phyloP scores from a whole-genome alignment of 2,113 vertebrate species.

The Corapipo altera region DNA sequence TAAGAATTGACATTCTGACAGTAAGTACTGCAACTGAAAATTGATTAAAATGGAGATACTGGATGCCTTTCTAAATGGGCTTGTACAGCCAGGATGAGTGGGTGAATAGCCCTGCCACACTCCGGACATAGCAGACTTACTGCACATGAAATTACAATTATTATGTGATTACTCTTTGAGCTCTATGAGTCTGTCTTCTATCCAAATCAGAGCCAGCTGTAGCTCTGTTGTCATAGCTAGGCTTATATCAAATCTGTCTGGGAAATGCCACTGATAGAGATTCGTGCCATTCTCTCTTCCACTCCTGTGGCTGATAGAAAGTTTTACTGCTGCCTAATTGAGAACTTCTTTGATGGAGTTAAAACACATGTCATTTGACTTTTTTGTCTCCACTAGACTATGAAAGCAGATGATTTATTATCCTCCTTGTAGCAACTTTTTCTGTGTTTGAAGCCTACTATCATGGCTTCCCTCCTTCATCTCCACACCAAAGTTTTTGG shows the following conservation, averaged over 20 bases:
- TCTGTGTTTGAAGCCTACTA: neutral
- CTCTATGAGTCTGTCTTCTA: neutral
- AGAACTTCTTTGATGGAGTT: neutral
- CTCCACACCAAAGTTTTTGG: neutral
- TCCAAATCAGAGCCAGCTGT: neutral
- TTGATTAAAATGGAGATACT: neutral
- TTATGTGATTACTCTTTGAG: neutral
- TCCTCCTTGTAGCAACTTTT: neutral
- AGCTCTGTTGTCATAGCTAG: neutral
- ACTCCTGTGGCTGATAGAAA: neutral
- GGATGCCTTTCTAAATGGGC: neutral
- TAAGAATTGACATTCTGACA: neutral
- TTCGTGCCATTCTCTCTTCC: neutral
- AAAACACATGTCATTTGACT: neutral
- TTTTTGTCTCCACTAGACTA: neutral
- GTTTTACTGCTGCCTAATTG: neutral
- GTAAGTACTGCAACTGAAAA: neutral
- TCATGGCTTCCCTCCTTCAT: neutral
- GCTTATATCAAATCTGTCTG: neutral
- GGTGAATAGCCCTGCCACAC: neutral
- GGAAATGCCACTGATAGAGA: neutral
- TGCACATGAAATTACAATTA: neutral
- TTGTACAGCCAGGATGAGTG: neutral
- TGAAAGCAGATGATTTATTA: neutral
- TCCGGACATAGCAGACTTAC: neutral